Conservation (phyloP, 1,140 invertebrate genomes). For the Drosophila sp. region DNA sequence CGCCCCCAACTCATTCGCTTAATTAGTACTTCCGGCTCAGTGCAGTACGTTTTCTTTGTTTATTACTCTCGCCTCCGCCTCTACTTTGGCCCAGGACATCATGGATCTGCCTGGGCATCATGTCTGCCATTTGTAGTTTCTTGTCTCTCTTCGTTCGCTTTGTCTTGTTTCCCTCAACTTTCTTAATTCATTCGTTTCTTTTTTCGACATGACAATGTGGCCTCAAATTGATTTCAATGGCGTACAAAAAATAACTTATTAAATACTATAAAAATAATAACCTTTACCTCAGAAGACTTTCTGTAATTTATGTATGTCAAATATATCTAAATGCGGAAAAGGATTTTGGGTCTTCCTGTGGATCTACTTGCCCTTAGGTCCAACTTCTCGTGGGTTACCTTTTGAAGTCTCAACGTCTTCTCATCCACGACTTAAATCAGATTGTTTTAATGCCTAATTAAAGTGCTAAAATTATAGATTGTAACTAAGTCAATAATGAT, state of each 20-base stretch:
- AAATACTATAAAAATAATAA: conserved; percentile 25
- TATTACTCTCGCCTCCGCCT: conserved; percentile 43
- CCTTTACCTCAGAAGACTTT: not conserved
- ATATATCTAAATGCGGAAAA: too few relatives aligned
- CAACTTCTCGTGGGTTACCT: too few relatives aligned
- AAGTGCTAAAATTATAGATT: too few relatives aligned
- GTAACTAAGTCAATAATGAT: too few relatives aligned
- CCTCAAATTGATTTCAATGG: not conserved
- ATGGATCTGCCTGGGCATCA: conserved; percentile 43
- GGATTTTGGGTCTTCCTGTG: too few relatives aligned
- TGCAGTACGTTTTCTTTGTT: conserved; percentile 66
- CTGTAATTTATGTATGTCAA: too few relatives aligned
- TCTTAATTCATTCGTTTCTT: not conserved
- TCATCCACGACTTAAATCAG: too few relatives aligned
- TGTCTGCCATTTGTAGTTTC: conserved; percentile 33
- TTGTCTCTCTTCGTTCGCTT: not conserved
- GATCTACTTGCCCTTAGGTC: too few relatives aligned
- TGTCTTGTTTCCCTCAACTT: not conserved
- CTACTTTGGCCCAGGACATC: conserved; percentile 11
- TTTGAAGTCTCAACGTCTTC: too few relatives aligned
- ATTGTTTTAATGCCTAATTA: too few relatives aligned
- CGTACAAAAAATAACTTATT: not conserved
- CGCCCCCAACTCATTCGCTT: conserved; percentile 63
- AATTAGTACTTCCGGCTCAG: conserved; percentile 74
- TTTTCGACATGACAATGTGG: not conserved